Evolutionary conservation across 2,888 invertebrate species (phyloP), one percentile per base, ranked within the genome.

Genomic region (Tetrapedia diversipes): DNA sequence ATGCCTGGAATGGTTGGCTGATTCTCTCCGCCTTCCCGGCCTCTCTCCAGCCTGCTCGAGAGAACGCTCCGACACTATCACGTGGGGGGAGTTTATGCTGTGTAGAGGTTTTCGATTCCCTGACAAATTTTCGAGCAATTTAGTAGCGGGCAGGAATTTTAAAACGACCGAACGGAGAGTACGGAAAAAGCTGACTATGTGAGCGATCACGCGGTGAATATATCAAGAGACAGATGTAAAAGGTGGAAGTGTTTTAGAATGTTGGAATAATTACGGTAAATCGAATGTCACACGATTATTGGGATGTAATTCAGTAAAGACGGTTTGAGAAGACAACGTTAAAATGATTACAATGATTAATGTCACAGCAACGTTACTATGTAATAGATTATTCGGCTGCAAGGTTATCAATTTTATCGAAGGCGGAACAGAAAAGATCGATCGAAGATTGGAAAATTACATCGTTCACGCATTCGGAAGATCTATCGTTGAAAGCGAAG

Each of bases 1-100:
- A 87, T 86, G 87, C 80, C 81, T 80, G 86, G 86, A 87, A 86
- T 87, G 83, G 84, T 77, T 68, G 57, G 73, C 61, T 70, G 68
- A 56, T 78, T 77, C 67, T 65, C 57, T 61, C 82, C 74, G 34
- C 51, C 59, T 34, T 65, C 43, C 78, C 56, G 24, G 59, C 56
- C 59, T 66, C 57, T 63, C 53, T 19, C 16, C 22, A 61, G 45
- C 39, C 60, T 43, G 24, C 19, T n/a, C n/a, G 11, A 22, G 34
- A 64, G 54, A 43, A 51, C 29, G 54, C 57, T 57, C 76, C 59
- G 60, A 59, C 78, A 71, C 66, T 71, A 49, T 39, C 27, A 10
- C 53, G 47, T n/a, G n/a, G n/a, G n/a, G 45, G 16, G 22, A 34
- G 34, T 24, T 24, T 41, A 77, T n/a, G 39, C 43, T 47, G 27